Base-by-base conservation (phyloP, 2,888 invertebrate species). In the Campoplex capitator region DNA sequence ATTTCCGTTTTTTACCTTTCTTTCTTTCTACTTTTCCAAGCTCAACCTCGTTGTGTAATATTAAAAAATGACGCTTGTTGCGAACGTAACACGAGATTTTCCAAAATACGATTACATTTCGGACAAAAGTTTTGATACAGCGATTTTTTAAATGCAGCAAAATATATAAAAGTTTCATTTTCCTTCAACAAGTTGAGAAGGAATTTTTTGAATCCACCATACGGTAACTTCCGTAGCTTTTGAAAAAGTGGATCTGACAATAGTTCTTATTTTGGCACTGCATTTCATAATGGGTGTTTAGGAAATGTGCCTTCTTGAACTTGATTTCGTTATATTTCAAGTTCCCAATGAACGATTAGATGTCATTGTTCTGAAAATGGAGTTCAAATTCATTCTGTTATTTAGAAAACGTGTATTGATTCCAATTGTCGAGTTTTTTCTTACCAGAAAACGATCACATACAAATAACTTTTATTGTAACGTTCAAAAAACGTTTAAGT, bases 401-500 rank as follows among this genome's bases (percentile, higher is more conserved):
- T 6, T 18, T 11, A 45, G 45, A 45, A 11, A 45, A 45, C 45
- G 45, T 3, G 18, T 18, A 18, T 51, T n/a, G 51, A 51, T 18
- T 42, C 28, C 23, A 3, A 2, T 42, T 32, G 56, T 56, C 54
- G 23, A 58, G 42, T 75, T 48, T 23, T n/a, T 32, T 7, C 62
- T 11, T 62, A 32, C 68, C n/a, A 73, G 42, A 65, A 73, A 81
- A 73, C 73, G 38, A 74, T 83, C 42, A 77, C 77, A 68, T 84
- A 80, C 79, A 79, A 87, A 87, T 87, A 84, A 87, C 73, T 80
- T 87, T 87, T 85, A 83, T 85, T 83, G 65, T 76, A 80, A 79
- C 82, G 76, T 88, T 82, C 81, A 81, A 92, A 91, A 92, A 92
- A 90, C 84, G 89, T 93, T 92, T 89, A 92, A 90, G 92, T 94